These are phyloP conservation scores for Solea senegalensis DNA, from an alignment of 2,113 vertebrate genomes.

Conservation along the genomic window DNA sequence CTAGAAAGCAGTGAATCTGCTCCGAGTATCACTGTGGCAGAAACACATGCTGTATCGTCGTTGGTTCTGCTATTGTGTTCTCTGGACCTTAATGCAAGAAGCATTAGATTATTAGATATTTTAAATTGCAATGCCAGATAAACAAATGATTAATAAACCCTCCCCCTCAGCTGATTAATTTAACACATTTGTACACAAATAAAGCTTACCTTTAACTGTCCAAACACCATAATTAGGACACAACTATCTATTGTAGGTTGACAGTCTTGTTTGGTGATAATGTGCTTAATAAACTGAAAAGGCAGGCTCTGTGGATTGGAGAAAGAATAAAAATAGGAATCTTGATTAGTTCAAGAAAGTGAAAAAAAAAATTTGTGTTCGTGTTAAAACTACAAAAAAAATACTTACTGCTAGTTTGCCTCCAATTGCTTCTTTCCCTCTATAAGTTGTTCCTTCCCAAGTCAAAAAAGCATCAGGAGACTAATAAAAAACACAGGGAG, in stretches of 20 bases:
- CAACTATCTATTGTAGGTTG: constrained; percentile 76
- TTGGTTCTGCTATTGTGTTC: no score
- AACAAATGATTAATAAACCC: no score
- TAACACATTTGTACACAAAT: no score
- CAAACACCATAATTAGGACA: constrained; percentile 78
- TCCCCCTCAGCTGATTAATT: no score
- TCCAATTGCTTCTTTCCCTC: constrained; percentile 75
- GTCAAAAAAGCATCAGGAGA: constrained; percentile 74
- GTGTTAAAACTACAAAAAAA: background rate
- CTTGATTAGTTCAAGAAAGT: no score
- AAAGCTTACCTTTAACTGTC: constrained; percentile 77
- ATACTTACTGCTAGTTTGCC: constrained; percentile 74
- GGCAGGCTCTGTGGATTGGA: constrained; percentile 67
- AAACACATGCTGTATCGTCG: no score
- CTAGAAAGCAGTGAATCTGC: no score
- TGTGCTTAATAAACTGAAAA: constrained; percentile 75
- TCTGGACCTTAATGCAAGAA: no score
- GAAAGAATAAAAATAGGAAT: constrained; percentile 3
- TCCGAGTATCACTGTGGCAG: no score
- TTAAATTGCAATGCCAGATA: no score
- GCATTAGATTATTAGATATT: no score
- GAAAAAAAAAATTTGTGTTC: background rate
- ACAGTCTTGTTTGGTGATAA: constrained; percentile 75
- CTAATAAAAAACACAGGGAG: constrained; percentile 26
- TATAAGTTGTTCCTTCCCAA: constrained; percentile 79